Evolutionary conservation across 2,888 invertebrate genomes (phyloP).

Genomic region (Bombylius discolor): DNA sequence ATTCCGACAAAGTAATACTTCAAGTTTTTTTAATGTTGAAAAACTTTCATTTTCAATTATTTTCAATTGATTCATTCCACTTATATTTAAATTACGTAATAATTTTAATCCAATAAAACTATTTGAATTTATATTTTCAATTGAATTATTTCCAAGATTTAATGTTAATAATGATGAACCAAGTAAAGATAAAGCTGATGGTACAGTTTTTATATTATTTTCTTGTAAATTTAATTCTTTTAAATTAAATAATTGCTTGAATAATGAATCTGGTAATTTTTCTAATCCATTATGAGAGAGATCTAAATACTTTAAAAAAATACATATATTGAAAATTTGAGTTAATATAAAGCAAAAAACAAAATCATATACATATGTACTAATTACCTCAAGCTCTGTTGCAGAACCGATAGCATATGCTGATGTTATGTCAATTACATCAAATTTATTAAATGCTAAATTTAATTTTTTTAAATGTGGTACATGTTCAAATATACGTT

Average conservation of each 20-base stretch:
- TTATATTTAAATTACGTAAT: slow-evolving; percentile 46
- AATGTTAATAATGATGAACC: slow-evolving; percentile 44
- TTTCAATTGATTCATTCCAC: slow-evolving; percentile 41
- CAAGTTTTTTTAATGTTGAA: slow-evolving; percentile 29
- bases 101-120: slow-evolving; percentile 46
- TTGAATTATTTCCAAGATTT: slow-evolving; percentile 48
- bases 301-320: slow-evolving; percentile 38
- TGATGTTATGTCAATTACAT: slow-evolving; percentile 46
- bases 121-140: slow-evolving; percentile 44
- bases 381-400: slow-evolving; percentile 41
- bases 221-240: slow-evolving; percentile 45
- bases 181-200: slow-evolving; percentile 42
- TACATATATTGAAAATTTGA: not conserved
- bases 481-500: slow-evolving; percentile 49
- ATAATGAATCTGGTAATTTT: slow-evolving; percentile 41
- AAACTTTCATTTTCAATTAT: slow-evolving; percentile 43
- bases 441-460: slow-evolving; percentile 48
- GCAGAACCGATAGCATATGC: slow-evolving; percentile 44
- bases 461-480: slow-evolving; percentile 47
- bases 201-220: slow-evolving; percentile 47
- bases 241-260: slow-evolving; percentile 40
- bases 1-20: slow-evolving; percentile 36
- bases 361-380: not conserved
- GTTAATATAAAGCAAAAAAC: not conserved
- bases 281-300: slow-evolving; percentile 46